A percentile compares a stretch with the other conserved stretches of the same genome.
Conservation (phyloP, 2,113 vertebrate genomes). For the Caretta caretta region DNA sequence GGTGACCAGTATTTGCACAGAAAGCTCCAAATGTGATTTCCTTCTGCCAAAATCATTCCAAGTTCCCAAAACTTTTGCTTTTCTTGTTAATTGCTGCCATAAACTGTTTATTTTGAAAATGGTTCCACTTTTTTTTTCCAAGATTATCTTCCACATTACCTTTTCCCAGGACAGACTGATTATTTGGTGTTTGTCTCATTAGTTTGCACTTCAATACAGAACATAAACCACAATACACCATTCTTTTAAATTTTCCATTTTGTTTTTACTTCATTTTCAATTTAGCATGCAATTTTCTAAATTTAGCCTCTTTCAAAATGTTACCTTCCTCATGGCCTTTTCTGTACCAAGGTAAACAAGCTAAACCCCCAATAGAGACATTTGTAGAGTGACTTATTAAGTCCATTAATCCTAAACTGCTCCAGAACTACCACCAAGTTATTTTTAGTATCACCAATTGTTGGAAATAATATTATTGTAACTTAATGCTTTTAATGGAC, state of each 20-base stretch:
- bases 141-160: neutral
- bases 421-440: neutral
- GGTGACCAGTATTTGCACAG: neutral
- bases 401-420: neutral
- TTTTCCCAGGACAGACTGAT: neutral
- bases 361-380: neutral
- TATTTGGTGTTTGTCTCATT: neutral
- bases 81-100: neutral
- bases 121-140: neutral
- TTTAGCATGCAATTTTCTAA: neutral
- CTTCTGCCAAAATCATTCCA: neutral
- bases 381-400: neutral
- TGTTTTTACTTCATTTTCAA: fast-evolving
- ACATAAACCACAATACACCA: neutral
- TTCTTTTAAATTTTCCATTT: neutral
- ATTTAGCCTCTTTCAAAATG: neutral
- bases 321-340: fast-evolving
- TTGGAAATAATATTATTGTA: neutral
- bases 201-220: neutral
- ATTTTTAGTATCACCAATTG: neutral
- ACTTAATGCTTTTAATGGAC: neutral
- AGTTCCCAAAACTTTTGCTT: neutral
- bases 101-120: neutral
- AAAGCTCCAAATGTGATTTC: neutral
- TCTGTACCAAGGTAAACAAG: neutral